A percentile compares a stretch with the other conserved stretches of the same genome.
These are phyloP conservation scores for Astur gentilis DNA, from an alignment of 2,113 vertebrate genomes.

Conservation along the genomic window DNA sequence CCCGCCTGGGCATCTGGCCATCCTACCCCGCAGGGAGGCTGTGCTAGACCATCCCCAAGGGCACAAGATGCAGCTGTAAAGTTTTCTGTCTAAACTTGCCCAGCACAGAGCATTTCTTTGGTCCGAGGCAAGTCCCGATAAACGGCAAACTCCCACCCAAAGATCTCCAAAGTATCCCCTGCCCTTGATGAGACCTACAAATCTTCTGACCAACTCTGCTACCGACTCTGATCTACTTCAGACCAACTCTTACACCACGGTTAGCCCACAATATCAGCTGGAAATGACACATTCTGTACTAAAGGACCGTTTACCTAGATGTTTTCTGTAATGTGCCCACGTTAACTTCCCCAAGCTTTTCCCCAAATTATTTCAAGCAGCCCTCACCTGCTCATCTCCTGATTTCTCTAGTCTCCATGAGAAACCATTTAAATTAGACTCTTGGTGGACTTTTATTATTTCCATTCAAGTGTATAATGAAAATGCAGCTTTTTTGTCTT, in stretches of 20 bases:
- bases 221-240: background rate
- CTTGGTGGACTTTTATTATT: background rate
- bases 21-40: accelerated
- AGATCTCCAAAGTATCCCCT: background rate
- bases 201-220: background rate
- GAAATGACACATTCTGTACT: background rate
- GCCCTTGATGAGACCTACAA: background rate
- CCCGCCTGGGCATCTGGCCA: background rate
- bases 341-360: background rate
- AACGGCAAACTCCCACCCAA: background rate
- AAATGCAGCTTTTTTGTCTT: background rate
- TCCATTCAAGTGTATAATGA: background rate
- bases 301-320: background rate
- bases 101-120: background rate
- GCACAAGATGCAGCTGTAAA: background rate
- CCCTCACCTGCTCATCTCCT: background rate
- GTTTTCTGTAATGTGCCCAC: background rate
- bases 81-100: background rate
- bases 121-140: background rate
- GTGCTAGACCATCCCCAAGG: background rate
- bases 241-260: background rate
- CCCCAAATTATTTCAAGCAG: background rate
- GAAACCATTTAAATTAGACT: background rate
- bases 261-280: background rate
- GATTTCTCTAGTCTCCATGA: background rate